Evolutionary conservation across 2,113 vertebrate species (phyloP), one percentile per base, ranked within the genome.

Genomic region (Cyphomyrus discorhynchus): DNA sequence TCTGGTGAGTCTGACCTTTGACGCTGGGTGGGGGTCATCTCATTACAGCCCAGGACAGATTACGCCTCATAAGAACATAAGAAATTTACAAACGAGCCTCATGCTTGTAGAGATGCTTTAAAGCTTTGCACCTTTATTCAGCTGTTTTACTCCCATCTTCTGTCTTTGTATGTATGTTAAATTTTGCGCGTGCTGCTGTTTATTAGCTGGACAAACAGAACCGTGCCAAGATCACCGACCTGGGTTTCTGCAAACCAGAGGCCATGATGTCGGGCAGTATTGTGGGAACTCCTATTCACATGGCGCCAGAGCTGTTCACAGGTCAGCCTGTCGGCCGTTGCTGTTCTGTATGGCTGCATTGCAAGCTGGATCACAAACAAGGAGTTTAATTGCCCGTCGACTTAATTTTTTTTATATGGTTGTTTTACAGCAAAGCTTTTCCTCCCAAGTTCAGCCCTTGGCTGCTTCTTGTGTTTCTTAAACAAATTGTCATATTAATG

Each of bases 181-280:
- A 80, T 35, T 42, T 80, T 70, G 62, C 19, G 2, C 0, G 17
- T 19, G 35, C 74, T 80, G 35, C 39, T 80, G 4, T 80, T 80
- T 42, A 5, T 4, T 93, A 99, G 98, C 94, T 99, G 93, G 98
- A 99, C 95, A 99, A 97, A 93, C 97, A 97, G 92, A 98, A 98
- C 49, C 96, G 98, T 45, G 98, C 98, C 62, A 99, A 99, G 94
- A 99, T 99, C 94, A 99, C 98, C 0, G 98, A 99, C 92, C 90
- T 99, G 91, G 98, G 98, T 80, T 99, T 99, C 95, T 99, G 98
- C 93, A 99, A 99, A 92, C 98, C 98, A 1, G 98, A 99, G 93
- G 98, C 98, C 90, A 99, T 99, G 98, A 99, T 99, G 98, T 99
- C 98, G 0, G 98, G 98, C 92, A 99, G 98, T 93, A 99, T 99